Percentiles rank a stretch among this genome's conserved stretches.
Conservation (phyloP, 2,888 invertebrate genomes). For the Latrodectus hesperus region DNA sequence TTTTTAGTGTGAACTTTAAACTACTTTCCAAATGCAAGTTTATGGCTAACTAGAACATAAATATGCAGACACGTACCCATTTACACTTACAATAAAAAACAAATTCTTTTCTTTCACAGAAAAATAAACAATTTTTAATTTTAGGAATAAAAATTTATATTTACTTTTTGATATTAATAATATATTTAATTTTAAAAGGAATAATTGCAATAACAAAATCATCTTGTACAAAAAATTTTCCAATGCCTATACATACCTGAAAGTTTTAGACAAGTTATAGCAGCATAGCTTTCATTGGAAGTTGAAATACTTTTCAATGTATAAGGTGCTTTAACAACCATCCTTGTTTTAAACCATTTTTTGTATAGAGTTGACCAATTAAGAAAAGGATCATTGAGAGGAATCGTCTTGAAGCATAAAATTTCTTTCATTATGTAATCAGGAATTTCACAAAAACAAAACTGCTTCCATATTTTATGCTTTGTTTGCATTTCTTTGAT, state of each 20-base stretch:
- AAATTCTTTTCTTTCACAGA: too few species aligned
- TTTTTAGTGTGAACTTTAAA: too few species aligned
- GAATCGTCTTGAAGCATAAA: slow-evolving; percentile 30
- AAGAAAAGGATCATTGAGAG: background rate
- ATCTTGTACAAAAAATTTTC: too few species aligned
- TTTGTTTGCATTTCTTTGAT: slow-evolving; percentile 16
- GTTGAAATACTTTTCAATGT: background rate
- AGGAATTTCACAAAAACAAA: slow-evolving; percentile 43
- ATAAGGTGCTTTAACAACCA: slow-evolving; percentile 9
- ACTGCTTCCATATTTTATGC: slow-evolving; percentile 22
- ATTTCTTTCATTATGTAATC: slow-evolving; percentile 38
- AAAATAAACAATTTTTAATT: too few species aligned
- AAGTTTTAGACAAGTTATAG: slow-evolving; percentile 24
- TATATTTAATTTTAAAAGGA: too few species aligned
- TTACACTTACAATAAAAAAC: too few species aligned
- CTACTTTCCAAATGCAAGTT: too few species aligned
- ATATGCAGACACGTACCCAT: too few species aligned
- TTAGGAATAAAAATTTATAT: too few species aligned
- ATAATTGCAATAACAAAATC: too few species aligned
- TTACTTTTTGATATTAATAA: too few species aligned
- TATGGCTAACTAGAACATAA: too few species aligned
- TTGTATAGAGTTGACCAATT: slow-evolving; percentile 43
- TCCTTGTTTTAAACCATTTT: slow-evolving; percentile 34
- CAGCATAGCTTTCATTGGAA: slow-evolving; percentile 6
- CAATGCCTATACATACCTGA: slow-evolving; percentile 26